Conservation (phyloP, 2,113 vertebrate genomes). For the Apteryx owenii region DNA sequence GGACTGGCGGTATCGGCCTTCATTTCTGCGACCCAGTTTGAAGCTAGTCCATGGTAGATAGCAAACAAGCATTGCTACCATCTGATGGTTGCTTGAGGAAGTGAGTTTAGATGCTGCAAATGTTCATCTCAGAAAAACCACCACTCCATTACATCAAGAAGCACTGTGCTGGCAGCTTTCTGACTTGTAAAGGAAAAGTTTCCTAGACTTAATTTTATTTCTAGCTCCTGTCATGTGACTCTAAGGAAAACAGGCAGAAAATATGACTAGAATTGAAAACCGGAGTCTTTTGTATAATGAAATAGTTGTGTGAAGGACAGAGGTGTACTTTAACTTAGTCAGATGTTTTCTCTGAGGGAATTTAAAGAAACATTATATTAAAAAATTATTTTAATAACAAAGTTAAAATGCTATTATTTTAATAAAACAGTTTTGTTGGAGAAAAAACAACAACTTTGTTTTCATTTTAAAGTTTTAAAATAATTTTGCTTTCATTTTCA, state of each 20-base stretch:
- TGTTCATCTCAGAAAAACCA: background rate
- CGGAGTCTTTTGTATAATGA: background rate
- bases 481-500: background rate
- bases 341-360: background rate
- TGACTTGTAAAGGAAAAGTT: background rate
- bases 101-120: slow-evolving; percentile 60
- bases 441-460: rapidly evolving
- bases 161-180: background rate
- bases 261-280: background rate
- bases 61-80: slow-evolving; percentile 74
- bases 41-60: slow-evolving; percentile 25
- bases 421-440: background rate
- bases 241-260: background rate
- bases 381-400: background rate
- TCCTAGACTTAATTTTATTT: slow-evolving; percentile 14
- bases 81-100: slow-evolving; percentile 69
- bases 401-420: background rate
- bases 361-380: background rate
- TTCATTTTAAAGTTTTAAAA: background rate
- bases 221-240: background rate
- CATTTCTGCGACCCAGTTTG: slow-evolving; percentile 7
- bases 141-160: background rate
- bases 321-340: background rate
- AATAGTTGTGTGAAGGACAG: background rate
- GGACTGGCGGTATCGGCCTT: background rate